Evolutionary conservation across 2,797 vertebrate genomes (phyloP), one percentile per base, ranked within the genome.

Genomic region (Pseudomugil gertrudae): DNA sequence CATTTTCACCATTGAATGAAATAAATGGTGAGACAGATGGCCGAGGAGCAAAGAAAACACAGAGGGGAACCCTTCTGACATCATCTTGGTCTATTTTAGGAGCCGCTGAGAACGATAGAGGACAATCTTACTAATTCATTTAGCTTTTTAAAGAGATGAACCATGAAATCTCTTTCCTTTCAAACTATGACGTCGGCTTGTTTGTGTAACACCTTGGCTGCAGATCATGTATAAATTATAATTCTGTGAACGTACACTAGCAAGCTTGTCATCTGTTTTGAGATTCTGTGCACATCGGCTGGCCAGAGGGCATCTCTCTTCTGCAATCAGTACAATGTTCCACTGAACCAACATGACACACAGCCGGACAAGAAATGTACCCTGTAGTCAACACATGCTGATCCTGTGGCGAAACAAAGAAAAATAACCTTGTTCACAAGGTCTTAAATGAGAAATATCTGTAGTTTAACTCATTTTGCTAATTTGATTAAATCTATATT

Each of bases 71-170:
- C 81, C 86, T 76, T 79, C 67, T 89, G 84, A 90, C 87, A 89
- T 90, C 82, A 90, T 83, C 53, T 23, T 5, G 7, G 56, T 81
- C 88, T 93, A 93, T 92, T 92, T 92, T 84, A 85, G 75, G 83
- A 80, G 52, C 57, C 69, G 36, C 57, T 71, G 70, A 72, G 35
- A 62, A 65, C 29, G 60, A 30, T 69, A 58, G 27, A 61, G 50
- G 58, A 66, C 51, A 17, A 57, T 52, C 52, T 73, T 68, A 51
- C 40, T 71, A 61, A 52, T 29, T 58, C 24, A 62, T 67, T 56
- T 33, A 19, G 32, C 4, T 66, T 66, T 14, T 24, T 26, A 55
- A 61, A 29, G 35, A 36, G 17, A 60, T 43, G 27, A 40, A 11
- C 21, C 29, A 50, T 30, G 63, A 69, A 66, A 63, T 40, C 27